These are phyloP conservation scores for Hylaeus volcanicus DNA, from an alignment of 1,140 invertebrate genomes.

Conservation along the genomic window DNA sequence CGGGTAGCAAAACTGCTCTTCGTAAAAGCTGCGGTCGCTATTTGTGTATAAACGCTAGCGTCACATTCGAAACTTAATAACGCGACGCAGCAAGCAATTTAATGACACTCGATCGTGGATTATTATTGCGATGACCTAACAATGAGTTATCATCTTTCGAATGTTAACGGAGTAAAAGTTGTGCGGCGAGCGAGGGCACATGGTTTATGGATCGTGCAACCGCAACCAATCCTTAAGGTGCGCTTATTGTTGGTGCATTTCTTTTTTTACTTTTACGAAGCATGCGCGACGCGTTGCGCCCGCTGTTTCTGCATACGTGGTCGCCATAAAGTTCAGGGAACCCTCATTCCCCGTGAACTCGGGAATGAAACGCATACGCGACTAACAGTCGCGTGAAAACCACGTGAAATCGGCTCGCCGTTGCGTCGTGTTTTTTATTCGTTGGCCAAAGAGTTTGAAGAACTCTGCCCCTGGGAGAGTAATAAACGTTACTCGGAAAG, in stretches of 20 bases:
- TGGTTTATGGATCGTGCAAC: conserved; percentile 57
- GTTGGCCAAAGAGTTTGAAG: not conserved
- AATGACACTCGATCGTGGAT: conserved; percentile 44
- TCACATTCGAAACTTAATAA: conserved; percentile 52
- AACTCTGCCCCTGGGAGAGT: not conserved
- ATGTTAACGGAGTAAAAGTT: conserved; percentile 40
- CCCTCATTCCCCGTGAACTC: not conserved
- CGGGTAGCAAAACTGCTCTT: not conserved
- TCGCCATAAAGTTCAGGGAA: conserved; percentile 23
- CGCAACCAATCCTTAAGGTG: conserved; percentile 41
- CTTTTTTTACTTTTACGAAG: not conserved
- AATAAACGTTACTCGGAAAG: not conserved
- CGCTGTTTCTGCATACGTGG: conserved; percentile 2
- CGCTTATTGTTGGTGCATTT: conserved; percentile 5
- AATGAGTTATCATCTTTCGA: conserved; percentile 49
- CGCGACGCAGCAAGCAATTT: conserved; percentile 37
- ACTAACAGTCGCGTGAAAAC: conserved; percentile 17
- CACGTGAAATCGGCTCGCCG: conserved; percentile 11
- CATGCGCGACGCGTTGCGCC: not conserved
- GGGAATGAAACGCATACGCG: conserved; percentile 6
- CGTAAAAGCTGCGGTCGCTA: not conserved
- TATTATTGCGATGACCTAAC: conserved; percentile 58
- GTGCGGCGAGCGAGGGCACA: conserved; percentile 10
- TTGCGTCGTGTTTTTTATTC: conserved; percentile 20
- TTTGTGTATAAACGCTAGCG: conserved; percentile 1